Conservation (phyloP, 2,888 invertebrate species). For the Neoscelio sp. region DNA sequence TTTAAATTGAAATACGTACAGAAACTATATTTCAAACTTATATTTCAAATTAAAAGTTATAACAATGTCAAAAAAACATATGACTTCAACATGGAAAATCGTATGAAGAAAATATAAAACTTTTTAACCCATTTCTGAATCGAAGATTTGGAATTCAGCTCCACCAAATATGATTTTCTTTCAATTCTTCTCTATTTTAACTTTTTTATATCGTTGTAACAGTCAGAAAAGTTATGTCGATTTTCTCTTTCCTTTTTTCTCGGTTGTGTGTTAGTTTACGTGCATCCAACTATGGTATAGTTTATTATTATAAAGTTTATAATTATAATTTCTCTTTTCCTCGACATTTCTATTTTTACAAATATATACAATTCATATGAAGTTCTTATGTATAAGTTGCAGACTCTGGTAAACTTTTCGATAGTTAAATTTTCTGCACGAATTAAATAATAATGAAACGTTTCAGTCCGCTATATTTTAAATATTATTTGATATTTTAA, state of each 20-base stretch:
- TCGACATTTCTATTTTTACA: no score
- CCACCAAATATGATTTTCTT: slow-evolving; percentile 52
- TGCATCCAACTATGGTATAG: no score
- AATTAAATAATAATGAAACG: no score
- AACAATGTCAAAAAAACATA: slow-evolving; percentile 6
- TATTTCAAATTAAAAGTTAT: slow-evolving; percentile 24
- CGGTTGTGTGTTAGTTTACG: no score
- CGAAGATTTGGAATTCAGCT: slow-evolving; percentile 40
- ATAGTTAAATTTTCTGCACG: no score
- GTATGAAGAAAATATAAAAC: slow-evolving; percentile 23
- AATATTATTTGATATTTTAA: no score
- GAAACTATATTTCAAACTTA: slow-evolving; percentile 45
- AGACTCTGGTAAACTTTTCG: no score
- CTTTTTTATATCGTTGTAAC: slow-evolving; percentile 42
- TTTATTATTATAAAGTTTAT: no score
- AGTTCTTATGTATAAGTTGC: no score
- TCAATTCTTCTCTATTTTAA: slow-evolving; percentile 58
- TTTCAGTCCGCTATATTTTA: no score
- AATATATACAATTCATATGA: no score
- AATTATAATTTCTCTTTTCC: no score
- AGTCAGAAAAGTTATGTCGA: slow-evolving; percentile 35
- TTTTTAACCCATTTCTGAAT: slow-evolving; percentile 54
- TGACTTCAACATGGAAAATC: slow-evolving; percentile 15
- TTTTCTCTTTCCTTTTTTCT: slow-evolving; percentile 3
- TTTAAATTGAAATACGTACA: neutral